Conservation (phyloP, 2,797 vertebrate species). For the Acomys russatus region DNA sequence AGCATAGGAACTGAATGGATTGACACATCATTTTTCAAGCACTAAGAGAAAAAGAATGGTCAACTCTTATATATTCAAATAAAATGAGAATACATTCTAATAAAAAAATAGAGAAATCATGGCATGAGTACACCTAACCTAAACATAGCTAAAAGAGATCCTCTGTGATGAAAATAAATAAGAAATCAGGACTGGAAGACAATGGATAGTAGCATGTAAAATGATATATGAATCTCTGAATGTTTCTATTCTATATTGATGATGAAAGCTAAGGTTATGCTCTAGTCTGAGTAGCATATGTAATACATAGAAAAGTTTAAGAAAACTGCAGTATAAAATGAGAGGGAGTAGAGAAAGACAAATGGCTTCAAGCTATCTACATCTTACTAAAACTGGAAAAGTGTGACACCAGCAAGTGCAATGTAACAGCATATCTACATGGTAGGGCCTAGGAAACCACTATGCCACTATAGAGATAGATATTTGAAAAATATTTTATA, state of each 20-base stretch:
- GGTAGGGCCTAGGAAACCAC: neutral
- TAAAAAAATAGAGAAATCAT: slow-evolving; percentile 35
- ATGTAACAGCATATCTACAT: neutral
- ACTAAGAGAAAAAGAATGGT: slow-evolving; percentile 33
- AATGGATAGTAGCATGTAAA: slow-evolving; percentile 19
- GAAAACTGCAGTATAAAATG: slow-evolving; percentile 17
- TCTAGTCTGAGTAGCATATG: neutral
- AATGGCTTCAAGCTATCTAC: neutral
- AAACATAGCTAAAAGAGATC: slow-evolving; percentile 24
- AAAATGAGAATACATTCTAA: slow-evolving; percentile 54
- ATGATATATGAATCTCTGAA: neutral
- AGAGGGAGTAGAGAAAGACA: neutral
- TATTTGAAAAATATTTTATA: slow-evolving; percentile 31
- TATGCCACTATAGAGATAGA: slow-evolving; percentile 6
- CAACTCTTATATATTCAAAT: slow-evolving; percentile 10
- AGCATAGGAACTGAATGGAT: neutral
- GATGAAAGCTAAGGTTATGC: slow-evolving; percentile 44
- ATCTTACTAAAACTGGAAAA: slow-evolving; percentile 42
- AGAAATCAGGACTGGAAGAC: slow-evolving; percentile 20
- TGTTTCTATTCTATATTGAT: neutral
- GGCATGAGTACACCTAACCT: neutral
- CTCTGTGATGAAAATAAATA: neutral
- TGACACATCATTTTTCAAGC: slow-evolving; percentile 14
- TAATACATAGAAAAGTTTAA: slow-evolving; percentile 9
- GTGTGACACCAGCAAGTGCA: neutral